Percentiles rank a stretch among this genome's conserved stretches.
Conservation (phyloP, 2,113 vertebrate species). For the Chroicocephalus ridibundus region DNA sequence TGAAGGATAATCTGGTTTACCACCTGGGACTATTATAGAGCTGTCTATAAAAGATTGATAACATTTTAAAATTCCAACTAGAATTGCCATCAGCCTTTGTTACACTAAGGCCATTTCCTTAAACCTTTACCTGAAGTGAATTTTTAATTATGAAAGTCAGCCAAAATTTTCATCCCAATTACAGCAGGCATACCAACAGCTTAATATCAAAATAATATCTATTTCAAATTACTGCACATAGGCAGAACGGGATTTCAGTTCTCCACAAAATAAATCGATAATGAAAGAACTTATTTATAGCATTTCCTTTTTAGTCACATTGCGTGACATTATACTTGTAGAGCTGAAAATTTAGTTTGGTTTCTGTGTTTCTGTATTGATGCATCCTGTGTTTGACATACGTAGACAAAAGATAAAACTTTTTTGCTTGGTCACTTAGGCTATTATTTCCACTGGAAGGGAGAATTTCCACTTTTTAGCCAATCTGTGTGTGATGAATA, state of each 20-base stretch:
- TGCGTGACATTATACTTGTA: neutral
- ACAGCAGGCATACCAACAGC: neutral
- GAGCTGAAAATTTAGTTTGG: neutral
- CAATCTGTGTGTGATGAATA: neutral
- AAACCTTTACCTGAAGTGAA: neutral
- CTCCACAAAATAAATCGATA: neutral
- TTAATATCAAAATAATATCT: neutral
- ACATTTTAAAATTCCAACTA: neutral
- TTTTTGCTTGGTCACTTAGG: neutral
- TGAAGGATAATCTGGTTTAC: neutral
- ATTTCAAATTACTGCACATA: neutral
- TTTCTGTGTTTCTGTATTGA: neutral
- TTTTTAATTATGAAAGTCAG: neutral
- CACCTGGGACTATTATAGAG: neutral
- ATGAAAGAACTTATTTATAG: neutral
- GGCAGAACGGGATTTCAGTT: neutral
- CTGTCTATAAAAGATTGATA: neutral
- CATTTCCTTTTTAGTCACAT: neutral
- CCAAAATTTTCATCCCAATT: slow-evolving; percentile 27
- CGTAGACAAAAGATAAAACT: neutral
- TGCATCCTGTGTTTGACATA: neutral
- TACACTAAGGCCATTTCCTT: neutral
- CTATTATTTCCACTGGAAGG: neutral
- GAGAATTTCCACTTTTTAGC: slow-evolving; percentile 39
- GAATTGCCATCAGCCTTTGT: neutral